Conservation (phyloP, 2,113 vertebrate genomes). For the Theristicus caerulescens region DNA sequence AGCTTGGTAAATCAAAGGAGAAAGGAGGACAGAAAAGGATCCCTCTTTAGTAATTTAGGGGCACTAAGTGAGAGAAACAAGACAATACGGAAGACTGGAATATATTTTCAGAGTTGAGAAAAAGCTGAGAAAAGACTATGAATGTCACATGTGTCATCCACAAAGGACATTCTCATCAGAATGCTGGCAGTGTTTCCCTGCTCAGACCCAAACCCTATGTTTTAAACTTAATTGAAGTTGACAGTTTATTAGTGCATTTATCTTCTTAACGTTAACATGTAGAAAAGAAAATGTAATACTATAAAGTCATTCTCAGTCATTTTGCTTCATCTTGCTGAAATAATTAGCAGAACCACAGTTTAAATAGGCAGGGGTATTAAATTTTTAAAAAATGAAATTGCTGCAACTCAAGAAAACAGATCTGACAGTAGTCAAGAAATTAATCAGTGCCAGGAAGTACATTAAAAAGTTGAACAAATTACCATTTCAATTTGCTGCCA, state of each 20-base stretch:
- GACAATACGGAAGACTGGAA: background rate
- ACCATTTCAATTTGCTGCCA: conserved; percentile 22
- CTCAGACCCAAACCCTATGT: background rate
- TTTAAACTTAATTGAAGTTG: conserved; percentile 17
- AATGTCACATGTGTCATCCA: background rate
- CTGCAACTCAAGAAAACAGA: conserved; percentile 26
- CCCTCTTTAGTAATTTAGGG: background rate
- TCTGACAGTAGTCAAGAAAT: conserved; percentile 22
- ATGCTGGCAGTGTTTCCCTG: background rate
- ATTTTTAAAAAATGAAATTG: background rate
- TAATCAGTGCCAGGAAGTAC: conserved; percentile 2
- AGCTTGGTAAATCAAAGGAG: background rate
- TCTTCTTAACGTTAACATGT: background rate
- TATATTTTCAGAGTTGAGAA: background rate
- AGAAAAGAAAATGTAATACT: conserved; percentile 3
- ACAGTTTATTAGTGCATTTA: conserved; percentile 27
- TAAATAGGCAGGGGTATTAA: background rate
- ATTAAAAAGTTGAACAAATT: conserved; percentile 17
- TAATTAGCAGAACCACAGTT: conserved; percentile 16
- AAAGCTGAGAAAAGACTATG: background rate
- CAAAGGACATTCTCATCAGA: background rate
- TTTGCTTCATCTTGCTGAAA: conserved; percentile 24
- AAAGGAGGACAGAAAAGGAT: background rate
- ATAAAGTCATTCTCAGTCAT: background rate
- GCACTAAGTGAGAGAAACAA: background rate